These are phyloP conservation scores for Cyprinodon variegatus DNA, from an alignment of 2,113 vertebrate genomes.

Conservation along the genomic window DNA sequence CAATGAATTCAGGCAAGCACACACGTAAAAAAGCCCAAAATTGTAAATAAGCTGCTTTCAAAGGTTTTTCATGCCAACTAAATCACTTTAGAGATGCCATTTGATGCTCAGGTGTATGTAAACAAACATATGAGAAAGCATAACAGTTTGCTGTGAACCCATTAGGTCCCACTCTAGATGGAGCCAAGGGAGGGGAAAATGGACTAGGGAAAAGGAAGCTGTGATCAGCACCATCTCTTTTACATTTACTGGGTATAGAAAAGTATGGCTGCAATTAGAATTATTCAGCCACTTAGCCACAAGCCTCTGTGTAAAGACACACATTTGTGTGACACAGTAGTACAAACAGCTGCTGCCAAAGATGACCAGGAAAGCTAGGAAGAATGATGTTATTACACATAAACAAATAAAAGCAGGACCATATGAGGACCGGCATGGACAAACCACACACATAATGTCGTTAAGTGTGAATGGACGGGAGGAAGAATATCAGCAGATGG, in stretches of 20 bases:
- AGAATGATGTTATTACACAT: conserved; percentile 23
- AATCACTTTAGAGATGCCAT: conserved; percentile 18
- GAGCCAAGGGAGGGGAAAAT: conserved; percentile 55
- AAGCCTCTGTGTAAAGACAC: conserved; percentile 12
- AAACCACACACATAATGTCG: conserved; percentile 13
- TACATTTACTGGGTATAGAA: conserved; percentile 55
- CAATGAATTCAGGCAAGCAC: background rate
- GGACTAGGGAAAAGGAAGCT: conserved; percentile 50
- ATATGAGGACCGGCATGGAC: conserved; percentile 27
- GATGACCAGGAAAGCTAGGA: conserved; percentile 3
- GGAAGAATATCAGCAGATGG: conserved; percentile 35
- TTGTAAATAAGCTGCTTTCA: conserved; percentile 9
- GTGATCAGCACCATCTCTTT: conserved; percentile 63
- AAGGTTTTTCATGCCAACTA: conserved; percentile 15
- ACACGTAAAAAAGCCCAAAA: background rate
- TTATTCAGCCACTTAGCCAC: conserved; percentile 24
- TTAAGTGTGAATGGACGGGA: conserved; percentile 19
- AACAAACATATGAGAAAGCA: conserved; percentile 21
- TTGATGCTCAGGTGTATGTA: conserved; percentile 22
- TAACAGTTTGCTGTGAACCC: conserved; percentile 2
- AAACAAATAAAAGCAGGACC: conserved; percentile 46
- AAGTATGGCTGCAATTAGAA: conserved; percentile 48
- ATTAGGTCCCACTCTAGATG: conserved; percentile 31
- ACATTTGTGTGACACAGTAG: conserved; percentile 1
- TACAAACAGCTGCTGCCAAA: conserved; percentile 29